Evolutionary conservation across 64 coral and sea anemone genomes (phyloP).

Genomic region (Actinia equina): DNA sequence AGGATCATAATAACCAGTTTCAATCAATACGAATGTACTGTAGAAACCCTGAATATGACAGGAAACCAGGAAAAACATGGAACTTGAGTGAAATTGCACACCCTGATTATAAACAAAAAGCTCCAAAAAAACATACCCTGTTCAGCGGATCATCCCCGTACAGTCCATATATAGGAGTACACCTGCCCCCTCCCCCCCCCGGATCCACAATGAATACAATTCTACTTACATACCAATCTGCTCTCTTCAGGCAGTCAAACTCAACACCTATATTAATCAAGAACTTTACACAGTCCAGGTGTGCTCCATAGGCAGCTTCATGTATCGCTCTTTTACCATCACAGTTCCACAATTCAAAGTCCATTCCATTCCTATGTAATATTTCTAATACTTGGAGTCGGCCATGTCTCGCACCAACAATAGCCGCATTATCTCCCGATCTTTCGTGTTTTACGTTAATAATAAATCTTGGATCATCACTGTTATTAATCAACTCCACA

Average conservation of each 20-base stretch:
- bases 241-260: slow-evolving; percentile 94
- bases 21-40: too few species aligned
- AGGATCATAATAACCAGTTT: too few species aligned
- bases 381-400: slow-evolving; percentile 50
- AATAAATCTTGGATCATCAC: slow-evolving; percentile 29
- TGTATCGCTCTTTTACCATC: slow-evolving; percentile 91
- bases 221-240: slow-evolving; percentile 77
- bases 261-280: slow-evolving; percentile 78
- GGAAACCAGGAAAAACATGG: too few species aligned
- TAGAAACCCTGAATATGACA: too few species aligned
- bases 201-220: too few species aligned
- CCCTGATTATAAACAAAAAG: too few species aligned
- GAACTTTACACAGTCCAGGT: slow-evolving; percentile 80
- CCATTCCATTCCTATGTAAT: slow-evolving; percentile 57
- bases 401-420: slow-evolving; percentile 78
- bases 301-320: slow-evolving; percentile 71
- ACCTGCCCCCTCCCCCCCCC: too few species aligned
- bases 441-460: slow-evolving; percentile 71
- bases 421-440: slow-evolving; percentile 74
- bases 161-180: too few species aligned
- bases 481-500: slow-evolving; percentile 46
- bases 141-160: too few species aligned
- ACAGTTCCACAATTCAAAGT: slow-evolving; percentile 83
- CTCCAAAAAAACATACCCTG: too few species aligned
- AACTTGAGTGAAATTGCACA: too few species aligned